Percentiles rank a stretch among this genome's conserved stretches.
Evolutionary conservation across 2,888 invertebrate genomes (phyloP).

Genomic region (Tinea pellionella): DNA sequence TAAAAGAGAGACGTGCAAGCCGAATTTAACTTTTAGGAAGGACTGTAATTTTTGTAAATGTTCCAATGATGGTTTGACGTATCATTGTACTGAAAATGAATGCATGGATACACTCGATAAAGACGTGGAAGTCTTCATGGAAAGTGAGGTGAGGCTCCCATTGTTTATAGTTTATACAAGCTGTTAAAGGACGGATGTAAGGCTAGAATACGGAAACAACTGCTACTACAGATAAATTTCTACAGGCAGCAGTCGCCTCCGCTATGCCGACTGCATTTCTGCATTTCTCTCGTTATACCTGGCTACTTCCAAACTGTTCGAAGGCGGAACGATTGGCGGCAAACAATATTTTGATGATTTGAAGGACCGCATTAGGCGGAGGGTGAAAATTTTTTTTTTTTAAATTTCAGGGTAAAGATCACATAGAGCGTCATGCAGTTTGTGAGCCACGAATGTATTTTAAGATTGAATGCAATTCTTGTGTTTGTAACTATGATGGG

Average conservation of each 20-base stretch:
- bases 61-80: constrained; percentile 54
- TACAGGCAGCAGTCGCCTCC: too few relatives aligned
- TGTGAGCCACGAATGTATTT: constrained; percentile 50
- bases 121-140: constrained; percentile 57
- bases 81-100: constrained; percentile 59
- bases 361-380: too few relatives aligned
- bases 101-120: constrained; percentile 43
- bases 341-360: too few relatives aligned
- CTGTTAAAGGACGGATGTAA: too few relatives aligned
- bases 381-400: too few relatives aligned
- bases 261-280: too few relatives aligned
- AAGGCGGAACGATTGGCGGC: too few relatives aligned
- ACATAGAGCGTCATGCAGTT: constrained; percentile 45
- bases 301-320: too few relatives aligned
- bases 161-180: too few relatives aligned
- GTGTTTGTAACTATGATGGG: constrained; percentile 50
- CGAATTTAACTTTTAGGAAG: constrained; percentile 50
- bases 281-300: too few relatives aligned
- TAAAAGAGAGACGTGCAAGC: constrained; percentile 36
- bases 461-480: constrained; percentile 54
- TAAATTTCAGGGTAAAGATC: constrained; percentile 38
- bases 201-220: too few relatives aligned
- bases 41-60: constrained; percentile 70
- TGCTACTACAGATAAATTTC: too few relatives aligned
- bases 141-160: constrained; percentile 38